phyloP scores from a whole-genome alignment of 1,140 invertebrate genomes.

The Semibalanus balanoides region DNA sequence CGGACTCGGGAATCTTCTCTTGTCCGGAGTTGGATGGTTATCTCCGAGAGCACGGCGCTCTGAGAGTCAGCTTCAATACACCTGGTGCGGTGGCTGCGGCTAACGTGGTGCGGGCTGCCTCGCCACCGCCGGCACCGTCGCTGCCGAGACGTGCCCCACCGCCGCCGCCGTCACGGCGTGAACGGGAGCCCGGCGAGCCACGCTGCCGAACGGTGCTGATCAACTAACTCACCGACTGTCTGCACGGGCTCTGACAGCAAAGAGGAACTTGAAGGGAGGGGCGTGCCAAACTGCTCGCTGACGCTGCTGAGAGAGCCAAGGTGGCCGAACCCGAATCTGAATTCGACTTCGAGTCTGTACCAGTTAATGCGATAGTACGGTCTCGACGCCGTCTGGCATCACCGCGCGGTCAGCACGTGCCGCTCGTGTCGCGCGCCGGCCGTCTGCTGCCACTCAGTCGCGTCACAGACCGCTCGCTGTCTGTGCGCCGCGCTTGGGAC shows the following conservation, averaged over 20 bases:
- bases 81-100: too few species aligned
- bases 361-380: neutral
- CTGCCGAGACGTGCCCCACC: too few species aligned
- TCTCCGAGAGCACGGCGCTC: neutral
- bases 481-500: neutral
- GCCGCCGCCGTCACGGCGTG: too few species aligned
- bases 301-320: neutral
- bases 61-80: neutral
- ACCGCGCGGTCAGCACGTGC: neutral
- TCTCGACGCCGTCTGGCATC: too few species aligned
- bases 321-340: neutral
- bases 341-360: neutral
- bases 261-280: neutral
- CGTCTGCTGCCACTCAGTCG: neutral
- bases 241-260: neutral
- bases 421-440: neutral
- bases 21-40: neutral
- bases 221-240: neutral
- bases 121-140: too few species aligned
- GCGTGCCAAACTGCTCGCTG: too few species aligned
- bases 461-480: neutral
- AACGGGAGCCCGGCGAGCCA: neutral
- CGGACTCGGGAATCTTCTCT: neutral
- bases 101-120: neutral
- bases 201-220: neutral